These are phyloP conservation scores for Egretta garzetta DNA, from an alignment of 2,113 vertebrate species.

Conservation along the genomic window DNA sequence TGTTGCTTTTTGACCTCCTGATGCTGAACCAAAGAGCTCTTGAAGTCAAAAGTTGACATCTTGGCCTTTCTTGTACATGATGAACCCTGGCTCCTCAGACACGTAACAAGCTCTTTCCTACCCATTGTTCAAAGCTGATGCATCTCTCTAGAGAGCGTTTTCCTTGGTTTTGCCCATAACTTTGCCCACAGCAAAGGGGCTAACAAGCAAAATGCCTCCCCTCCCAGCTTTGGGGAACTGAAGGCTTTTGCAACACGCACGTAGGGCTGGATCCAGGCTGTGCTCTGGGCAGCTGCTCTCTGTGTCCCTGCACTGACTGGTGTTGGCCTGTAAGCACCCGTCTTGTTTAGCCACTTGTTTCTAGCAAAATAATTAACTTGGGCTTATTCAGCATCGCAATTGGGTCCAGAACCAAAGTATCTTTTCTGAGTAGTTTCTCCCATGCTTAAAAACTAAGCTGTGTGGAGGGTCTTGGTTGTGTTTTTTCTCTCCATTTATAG, in stretches of 20 bases:
- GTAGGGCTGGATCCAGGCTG: background rate
- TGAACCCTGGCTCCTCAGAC: background rate
- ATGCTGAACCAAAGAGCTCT: background rate
- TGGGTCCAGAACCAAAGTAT: background rate
- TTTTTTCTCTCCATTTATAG: fast-evolving
- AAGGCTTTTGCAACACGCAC: background rate
- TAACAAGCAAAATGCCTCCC: background rate
- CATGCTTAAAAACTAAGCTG: fast-evolving
- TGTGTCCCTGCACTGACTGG: fast-evolving
- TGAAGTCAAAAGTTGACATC: background rate
- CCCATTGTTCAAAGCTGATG: fast-evolving
- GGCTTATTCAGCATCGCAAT: background rate
- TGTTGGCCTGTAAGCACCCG: fast-evolving
- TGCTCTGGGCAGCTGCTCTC: fast-evolving
- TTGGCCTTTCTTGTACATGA: fast-evolving
- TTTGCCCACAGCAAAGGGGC: background rate
- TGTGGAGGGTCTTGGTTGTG: background rate
- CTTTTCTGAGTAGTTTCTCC: background rate
- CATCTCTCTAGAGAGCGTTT: fast-evolving
- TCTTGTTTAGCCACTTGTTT: background rate
- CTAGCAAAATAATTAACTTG: fast-evolving
- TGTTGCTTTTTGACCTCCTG: background rate
- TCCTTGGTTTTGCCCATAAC: background rate
- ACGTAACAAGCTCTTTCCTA: fast-evolving
- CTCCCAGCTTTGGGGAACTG: background rate